Base-by-base conservation (phyloP, 2,888 invertebrate species). In the Aelia acuminata region DNA sequence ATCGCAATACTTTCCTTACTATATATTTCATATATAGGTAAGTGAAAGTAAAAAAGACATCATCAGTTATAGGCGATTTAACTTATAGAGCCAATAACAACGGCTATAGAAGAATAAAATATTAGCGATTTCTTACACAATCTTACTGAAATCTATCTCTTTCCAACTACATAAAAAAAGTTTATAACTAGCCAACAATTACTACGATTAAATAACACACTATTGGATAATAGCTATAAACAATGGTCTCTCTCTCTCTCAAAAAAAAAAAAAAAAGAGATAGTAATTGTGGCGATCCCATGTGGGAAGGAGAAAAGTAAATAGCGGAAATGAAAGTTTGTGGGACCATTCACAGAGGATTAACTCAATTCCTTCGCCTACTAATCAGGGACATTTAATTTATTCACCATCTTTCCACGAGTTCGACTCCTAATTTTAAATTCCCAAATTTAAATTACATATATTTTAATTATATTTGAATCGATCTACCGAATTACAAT, bases 311-410 rank as follows among this genome's bases (percentile, higher is more conserved):
- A 70, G 31, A 35, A 31, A 70, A 70, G 63, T 20, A 70, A 18
- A 70, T 8, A 35, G 22, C 63, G 63, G 80, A 80, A 80, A 80
- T 80, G 80, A 80, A 80, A 80, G 80, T 43, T n/a, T 43, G 80
- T 80, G 80, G 80, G 80, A 80, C 43, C 43, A 80, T 80, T 80
- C 80, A 43, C 80, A 80, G 80, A n/a, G 22, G 80, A 80, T 80
- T 80, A 75, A 43, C 43, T 43, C 80, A 20, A 43, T 43, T 43
- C 63, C 63, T 70, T 70, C 63, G 18, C 35, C 35, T 1, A 70
- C 31, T 35, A 70, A 70, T 70, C 35, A 70, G 35, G 31, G 35
- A 10, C 31, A 18, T 35, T 70, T 70, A 70, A 70, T 70, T 70
- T 31, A 31, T 70, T 70, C 31, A 35, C 18, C 18, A 20, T 70